phyloP scores from a whole-genome alignment of 2,797 vertebrate species.

The Pithecia hirsuta region DNA sequence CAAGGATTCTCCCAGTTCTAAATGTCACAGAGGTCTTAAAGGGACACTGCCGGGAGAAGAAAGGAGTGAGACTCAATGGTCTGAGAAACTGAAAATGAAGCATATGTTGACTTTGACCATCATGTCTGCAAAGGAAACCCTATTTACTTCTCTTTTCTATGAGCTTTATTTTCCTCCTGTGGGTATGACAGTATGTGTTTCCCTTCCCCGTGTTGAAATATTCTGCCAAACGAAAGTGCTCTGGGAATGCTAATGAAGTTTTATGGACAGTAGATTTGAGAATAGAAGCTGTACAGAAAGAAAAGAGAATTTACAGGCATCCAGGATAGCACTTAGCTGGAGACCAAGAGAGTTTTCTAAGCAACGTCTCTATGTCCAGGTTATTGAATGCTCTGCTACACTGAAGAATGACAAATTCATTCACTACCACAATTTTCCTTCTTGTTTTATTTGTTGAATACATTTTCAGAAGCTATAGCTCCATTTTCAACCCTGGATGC shows the following conservation, averaged over 20 bases:
- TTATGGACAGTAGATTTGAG: neutral
- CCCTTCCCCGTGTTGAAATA: neutral
- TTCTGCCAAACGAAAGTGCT: neutral
- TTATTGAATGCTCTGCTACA: neutral
- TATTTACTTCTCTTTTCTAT: neutral
- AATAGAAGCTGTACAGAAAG: neutral
- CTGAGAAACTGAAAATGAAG: neutral
- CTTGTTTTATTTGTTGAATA: neutral
- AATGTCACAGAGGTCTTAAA: neutral
- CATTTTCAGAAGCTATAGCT: neutral
- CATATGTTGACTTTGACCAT: neutral
- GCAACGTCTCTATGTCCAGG: neutral
- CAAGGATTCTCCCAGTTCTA: neutral
- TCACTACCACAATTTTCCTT: neutral
- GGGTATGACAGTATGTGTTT: neutral
- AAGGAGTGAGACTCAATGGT: fast-evolving
- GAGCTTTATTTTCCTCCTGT: neutral
- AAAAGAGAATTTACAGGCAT: neutral
- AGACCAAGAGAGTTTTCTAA: neutral
- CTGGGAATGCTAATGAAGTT: neutral
- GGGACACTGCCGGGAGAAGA: neutral
- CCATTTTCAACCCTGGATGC: neutral
- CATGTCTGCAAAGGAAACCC: neutral
- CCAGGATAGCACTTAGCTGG: neutral
- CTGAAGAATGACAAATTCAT: neutral